Conservation (phyloP, 2,113 vertebrate genomes). For the Orcinus orca region DNA sequence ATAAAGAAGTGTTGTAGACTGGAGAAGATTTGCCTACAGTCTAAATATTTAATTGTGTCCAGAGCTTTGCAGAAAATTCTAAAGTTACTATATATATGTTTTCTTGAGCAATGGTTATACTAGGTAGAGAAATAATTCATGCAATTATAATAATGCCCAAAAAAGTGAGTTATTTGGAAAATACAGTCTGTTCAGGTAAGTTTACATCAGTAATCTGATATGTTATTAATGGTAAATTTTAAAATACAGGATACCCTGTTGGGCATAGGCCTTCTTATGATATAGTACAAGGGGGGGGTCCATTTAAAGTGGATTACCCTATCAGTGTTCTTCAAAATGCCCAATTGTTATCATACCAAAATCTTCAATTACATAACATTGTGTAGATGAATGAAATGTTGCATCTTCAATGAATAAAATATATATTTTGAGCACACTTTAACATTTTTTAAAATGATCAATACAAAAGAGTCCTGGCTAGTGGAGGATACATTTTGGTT, state of each 20-base stretch:
- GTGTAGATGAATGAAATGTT: background rate
- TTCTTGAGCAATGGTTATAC: background rate
- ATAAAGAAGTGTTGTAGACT: background rate
- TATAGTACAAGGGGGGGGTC: background rate
- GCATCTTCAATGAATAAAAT: conserved; percentile 1
- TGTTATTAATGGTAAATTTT: background rate
- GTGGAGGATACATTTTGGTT: background rate
- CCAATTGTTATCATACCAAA: background rate
- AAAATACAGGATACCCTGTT: background rate
- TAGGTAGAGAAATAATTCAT: conserved; percentile 14
- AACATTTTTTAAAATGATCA: background rate
- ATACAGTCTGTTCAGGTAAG: background rate
- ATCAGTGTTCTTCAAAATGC: background rate
- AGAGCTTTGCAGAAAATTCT: conserved; percentile 29
- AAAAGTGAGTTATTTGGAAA: background rate
- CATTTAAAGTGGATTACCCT: background rate
- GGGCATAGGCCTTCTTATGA: background rate
- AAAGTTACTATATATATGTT: background rate
- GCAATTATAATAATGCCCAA: background rate
- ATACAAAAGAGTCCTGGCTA: background rate
- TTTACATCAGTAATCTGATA: background rate
- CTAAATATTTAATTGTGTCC: background rate
- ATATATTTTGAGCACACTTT: background rate
- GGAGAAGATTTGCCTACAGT: background rate
- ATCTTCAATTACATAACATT: background rate